Evolutionary conservation across 1,140 invertebrate genomes (phyloP).

Genomic region (Caerostris darwini): DNA sequence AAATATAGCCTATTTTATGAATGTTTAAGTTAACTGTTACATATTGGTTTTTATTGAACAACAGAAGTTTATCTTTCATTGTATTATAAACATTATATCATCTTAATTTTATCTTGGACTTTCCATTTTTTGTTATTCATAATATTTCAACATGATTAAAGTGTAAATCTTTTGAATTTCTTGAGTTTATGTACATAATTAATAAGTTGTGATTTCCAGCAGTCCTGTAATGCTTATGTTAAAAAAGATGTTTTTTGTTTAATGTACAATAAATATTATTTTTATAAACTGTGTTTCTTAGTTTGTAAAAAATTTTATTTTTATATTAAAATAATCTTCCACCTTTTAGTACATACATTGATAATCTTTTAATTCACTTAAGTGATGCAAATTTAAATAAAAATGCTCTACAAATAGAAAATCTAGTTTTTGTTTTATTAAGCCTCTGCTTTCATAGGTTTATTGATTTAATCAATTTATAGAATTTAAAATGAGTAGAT

Average conservation of each 20-base stretch:
- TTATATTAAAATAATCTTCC: background rate
- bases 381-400: background rate
- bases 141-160: background rate
- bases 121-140: background rate
- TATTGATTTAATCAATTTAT: background rate
- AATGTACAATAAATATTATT: background rate
- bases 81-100: conserved; percentile 51
- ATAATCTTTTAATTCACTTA: background rate
- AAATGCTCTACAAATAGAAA: background rate
- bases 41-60: no score
- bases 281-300: background rate
- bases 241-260: background rate
- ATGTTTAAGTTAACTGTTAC: no score
- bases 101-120: background rate
- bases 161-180: background rate
- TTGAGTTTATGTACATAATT: background rate
- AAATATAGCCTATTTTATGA: no score
- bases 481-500: background rate
- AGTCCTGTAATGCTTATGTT: background rate
- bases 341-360: background rate
- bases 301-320: background rate
- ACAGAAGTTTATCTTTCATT: conserved; percentile 36
- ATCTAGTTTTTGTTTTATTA: background rate
- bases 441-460: background rate
- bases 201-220: background rate